Evolutionary conservation across 2,113 vertebrate genomes (phyloP).

Genomic region (Irena cyanogastra): DNA sequence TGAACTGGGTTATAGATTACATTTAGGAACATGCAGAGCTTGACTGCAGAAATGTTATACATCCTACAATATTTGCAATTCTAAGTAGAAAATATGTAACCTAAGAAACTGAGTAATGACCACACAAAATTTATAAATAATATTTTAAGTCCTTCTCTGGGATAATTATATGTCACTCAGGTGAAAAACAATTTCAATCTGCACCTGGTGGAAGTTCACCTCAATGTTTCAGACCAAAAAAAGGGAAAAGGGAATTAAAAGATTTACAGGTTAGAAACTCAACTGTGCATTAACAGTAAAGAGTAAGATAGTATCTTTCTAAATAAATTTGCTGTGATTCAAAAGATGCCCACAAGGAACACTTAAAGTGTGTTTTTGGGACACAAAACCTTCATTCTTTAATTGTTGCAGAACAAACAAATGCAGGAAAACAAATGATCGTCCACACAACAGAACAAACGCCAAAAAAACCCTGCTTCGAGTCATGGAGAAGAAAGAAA

Average conservation of each 20-base stretch:
- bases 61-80: neutral
- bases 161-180: neutral
- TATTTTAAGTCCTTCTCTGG: neutral
- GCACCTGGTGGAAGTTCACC: neutral
- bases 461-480: neutral
- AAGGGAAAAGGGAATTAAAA: neutral
- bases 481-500: neutral
- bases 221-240: neutral
- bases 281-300: neutral
- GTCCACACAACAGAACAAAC: neutral
- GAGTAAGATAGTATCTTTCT: neutral
- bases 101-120: neutral
- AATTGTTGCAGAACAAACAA: neutral
- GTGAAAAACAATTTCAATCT: neutral
- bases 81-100: neutral
- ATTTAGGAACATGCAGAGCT: neutral
- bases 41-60: neutral
- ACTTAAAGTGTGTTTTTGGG: neutral
- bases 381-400: neutral
- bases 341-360: neutral
- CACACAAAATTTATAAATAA: neutral
- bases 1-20: neutral
- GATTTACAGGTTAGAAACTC: neutral
- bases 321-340: neutral
- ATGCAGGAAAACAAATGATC: neutral